phyloP scores from a whole-genome alignment of 2,113 vertebrate species.

The Notiomystis cincta region DNA sequence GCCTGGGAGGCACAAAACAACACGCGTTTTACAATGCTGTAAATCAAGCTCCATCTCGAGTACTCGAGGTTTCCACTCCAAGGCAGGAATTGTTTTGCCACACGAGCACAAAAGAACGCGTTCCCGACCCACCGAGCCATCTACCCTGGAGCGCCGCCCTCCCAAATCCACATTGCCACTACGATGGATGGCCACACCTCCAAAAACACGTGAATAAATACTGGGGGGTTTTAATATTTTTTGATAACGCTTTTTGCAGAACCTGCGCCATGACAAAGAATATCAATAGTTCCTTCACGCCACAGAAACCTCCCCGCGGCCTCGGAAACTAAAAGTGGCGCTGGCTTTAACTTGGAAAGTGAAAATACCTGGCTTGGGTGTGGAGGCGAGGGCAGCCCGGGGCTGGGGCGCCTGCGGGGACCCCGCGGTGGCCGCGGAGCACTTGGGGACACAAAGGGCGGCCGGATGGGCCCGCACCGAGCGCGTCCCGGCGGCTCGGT shows the following conservation, averaged over 20 bases:
- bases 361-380: background rate
- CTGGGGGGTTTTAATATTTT: accelerated
- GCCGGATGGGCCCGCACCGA: background rate
- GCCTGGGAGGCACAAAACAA: background rate
- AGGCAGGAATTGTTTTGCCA: background rate
- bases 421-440: background rate
- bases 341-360: background rate
- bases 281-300: accelerated
- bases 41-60: background rate
- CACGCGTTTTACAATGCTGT: background rate
- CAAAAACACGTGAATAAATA: background rate
- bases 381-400: background rate
- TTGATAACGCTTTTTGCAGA: background rate
- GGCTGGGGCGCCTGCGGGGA: background rate
- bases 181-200: background rate
- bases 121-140: background rate
- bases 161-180: background rate
- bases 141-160: background rate
- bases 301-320: background rate
- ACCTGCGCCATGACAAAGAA: background rate
- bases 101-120: background rate
- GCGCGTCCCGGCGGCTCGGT: background rate
- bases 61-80: background rate
- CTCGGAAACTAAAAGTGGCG: background rate
- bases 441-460: background rate